phyloP scores from a whole-genome alignment of 2,888 invertebrate species.

The Chromoteleia sp. region DNA sequence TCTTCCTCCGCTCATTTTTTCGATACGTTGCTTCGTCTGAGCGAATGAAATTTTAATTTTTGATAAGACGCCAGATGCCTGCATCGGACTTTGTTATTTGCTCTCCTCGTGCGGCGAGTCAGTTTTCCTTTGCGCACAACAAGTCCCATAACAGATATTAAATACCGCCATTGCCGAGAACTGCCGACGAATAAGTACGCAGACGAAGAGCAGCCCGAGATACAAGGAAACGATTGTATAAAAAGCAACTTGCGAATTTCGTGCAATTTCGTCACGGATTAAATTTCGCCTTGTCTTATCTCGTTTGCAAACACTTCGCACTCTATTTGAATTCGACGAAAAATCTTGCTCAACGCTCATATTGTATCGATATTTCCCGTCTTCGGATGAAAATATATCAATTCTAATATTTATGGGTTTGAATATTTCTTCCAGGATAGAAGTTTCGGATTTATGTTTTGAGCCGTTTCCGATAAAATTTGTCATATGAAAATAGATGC shows the following conservation, averaged over 20 bases:
- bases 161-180: constrained; percentile 71
- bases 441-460: too few relatives aligned
- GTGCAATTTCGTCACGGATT: constrained; percentile 46
- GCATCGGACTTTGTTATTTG: constrained; percentile 62
- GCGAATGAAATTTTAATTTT: constrained; percentile 84
- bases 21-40: constrained; percentile 74
- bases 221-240: constrained; percentile 42
- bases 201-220: constrained; percentile 9
- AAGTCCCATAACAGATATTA: constrained; percentile 75
- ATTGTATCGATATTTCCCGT: too few relatives aligned
- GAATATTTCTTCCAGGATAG: too few relatives aligned
- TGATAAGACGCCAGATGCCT: constrained; percentile 78
- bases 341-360: not conserved
- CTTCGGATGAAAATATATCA: too few relatives aligned
- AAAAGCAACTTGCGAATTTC: constrained; percentile 45
- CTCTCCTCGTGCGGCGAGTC: constrained; percentile 51
- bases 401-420: too few relatives aligned
- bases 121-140: constrained; percentile 56
- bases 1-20: too few relatives aligned
- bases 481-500: too few relatives aligned
- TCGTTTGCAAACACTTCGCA: constrained; percentile 42
- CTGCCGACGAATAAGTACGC: constrained; percentile 42
- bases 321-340: constrained; percentile 18
- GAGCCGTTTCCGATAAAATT: too few relatives aligned
- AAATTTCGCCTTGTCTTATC: constrained; percentile 50